phyloP scores from a whole-genome alignment of 1,140 invertebrate species.

The Zaprionus nigranus region DNA sequence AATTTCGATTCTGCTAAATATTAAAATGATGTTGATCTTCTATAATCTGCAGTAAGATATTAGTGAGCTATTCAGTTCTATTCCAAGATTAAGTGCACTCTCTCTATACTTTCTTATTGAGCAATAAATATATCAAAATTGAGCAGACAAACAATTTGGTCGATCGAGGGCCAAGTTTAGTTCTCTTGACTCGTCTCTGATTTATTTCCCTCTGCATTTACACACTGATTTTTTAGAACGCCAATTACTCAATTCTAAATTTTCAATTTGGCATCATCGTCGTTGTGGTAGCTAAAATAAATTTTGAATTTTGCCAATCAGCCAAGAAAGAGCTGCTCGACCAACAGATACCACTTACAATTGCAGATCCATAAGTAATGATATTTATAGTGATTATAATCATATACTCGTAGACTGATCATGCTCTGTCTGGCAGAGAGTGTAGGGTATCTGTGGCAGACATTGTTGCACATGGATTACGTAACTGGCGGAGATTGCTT shows the following conservation, averaged over 20 bases:
- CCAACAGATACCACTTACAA: not conserved
- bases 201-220: constrained; percentile 22
- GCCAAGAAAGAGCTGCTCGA: not conserved
- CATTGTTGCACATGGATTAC: constrained; percentile 2
- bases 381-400: not conserved
- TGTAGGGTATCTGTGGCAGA: not conserved
- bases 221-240: constrained; percentile 21
- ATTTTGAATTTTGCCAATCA: constrained; percentile 17
- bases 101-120: no score
- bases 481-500: constrained; percentile 9
- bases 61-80: not conserved
- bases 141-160: constrained; percentile 16
- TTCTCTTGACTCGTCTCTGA: constrained; percentile 10
- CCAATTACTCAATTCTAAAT: constrained; percentile 33
- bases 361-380: not conserved
- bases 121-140: constrained; percentile 12
- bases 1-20: no score
- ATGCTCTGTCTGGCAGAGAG: not conserved
- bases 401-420: no score
- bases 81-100: no score
- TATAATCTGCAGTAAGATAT: no score
- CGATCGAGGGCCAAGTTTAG: constrained; percentile 12
- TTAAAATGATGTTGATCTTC: no score
- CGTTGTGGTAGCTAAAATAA: not conserved
- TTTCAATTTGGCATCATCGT: constrained; percentile 30